Evolutionary conservation across 2,888 invertebrate genomes (phyloP).

Genomic region (Thera obeliscata): DNA sequence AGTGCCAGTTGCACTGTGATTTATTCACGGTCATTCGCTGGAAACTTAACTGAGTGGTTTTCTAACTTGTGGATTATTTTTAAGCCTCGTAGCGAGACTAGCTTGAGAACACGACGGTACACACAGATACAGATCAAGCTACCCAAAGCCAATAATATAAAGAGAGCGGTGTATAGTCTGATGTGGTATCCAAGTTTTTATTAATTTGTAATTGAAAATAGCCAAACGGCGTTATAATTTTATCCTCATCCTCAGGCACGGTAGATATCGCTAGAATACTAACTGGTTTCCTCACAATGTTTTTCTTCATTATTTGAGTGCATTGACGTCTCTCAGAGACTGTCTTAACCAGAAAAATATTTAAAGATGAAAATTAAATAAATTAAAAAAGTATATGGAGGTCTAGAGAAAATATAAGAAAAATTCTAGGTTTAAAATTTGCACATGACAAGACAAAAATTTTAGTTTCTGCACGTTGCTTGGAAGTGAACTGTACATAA

Average conservation of each 20-base stretch:
- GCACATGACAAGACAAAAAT: neutral
- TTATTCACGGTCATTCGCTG: conserved; percentile 29
- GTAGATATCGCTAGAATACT: too few relatives aligned
- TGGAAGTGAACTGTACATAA: neutral
- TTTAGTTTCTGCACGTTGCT: neutral
- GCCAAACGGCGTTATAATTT: too few relatives aligned
- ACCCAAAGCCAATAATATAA: too few relatives aligned
- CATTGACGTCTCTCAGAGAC: neutral
- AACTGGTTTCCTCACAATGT: too few relatives aligned
- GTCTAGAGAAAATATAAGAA: neutral
- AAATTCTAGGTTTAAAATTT: neutral
- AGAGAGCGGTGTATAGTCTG: too few relatives aligned
- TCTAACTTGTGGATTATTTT: conserved; percentile 28
- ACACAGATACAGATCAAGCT: neutral
- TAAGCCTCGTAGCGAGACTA: conserved; percentile 12
- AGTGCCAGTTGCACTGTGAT: conserved; percentile 36
- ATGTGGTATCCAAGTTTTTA: too few relatives aligned
- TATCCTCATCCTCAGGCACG: too few relatives aligned
- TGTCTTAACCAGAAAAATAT: neutral
- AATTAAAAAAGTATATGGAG: too few relatives aligned
- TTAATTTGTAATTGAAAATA: too few relatives aligned
- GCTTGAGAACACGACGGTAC: conserved; percentile 12
- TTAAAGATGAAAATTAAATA: neutral
- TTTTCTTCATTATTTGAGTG: too few relatives aligned
- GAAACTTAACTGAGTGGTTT: conserved; percentile 34